A percentile compares a stretch with the other conserved stretches of the same genome.
These are phyloP conservation scores for Lutraria lutraria DNA, from an alignment of 2,888 invertebrate species.

Conservation along the genomic window DNA sequence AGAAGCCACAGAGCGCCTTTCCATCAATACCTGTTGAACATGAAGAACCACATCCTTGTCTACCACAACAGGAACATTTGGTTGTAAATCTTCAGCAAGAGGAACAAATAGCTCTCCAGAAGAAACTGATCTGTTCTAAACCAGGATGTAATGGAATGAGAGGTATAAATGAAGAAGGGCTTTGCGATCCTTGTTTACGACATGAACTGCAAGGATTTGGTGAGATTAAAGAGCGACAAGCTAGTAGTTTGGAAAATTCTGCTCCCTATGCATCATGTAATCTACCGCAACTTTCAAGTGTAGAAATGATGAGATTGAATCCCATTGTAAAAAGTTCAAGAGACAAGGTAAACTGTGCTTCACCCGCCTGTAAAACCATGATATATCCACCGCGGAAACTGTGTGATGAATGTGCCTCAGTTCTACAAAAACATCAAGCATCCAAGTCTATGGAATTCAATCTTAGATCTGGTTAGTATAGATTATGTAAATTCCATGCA, in stretches of 20 bases:
- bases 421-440: slow-evolving; percentile 66
- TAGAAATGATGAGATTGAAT: slow-evolving; percentile 55
- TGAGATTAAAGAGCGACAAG: not conserved
- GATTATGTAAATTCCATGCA: not conserved
- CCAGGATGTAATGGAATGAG: slow-evolving; percentile 70
- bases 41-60: slow-evolving; percentile 29
- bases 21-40: slow-evolving; percentile 42
- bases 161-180: slow-evolving; percentile 41
- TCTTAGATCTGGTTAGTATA: slow-evolving; percentile 24
- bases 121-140: slow-evolving; percentile 69
- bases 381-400: slow-evolving; percentile 74
- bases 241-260: slow-evolving; percentile 54
- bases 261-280: slow-evolving; percentile 27
- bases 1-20: not conserved
- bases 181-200: slow-evolving; percentile 32
- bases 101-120: slow-evolving; percentile 14
- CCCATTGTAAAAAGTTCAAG: slow-evolving; percentile 69
- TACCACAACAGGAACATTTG: not conserved
- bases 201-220: not conserved
- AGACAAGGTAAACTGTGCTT: slow-evolving; percentile 74
- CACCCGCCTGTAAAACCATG: slow-evolving; percentile 70
- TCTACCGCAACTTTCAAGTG: slow-evolving; percentile 45
- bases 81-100: not conserved
- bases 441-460: slow-evolving; percentile 24
- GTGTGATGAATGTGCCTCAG: slow-evolving; percentile 73